phyloP scores from a whole-genome alignment of 2,888 invertebrate species.

The Tenthredo amoena region DNA sequence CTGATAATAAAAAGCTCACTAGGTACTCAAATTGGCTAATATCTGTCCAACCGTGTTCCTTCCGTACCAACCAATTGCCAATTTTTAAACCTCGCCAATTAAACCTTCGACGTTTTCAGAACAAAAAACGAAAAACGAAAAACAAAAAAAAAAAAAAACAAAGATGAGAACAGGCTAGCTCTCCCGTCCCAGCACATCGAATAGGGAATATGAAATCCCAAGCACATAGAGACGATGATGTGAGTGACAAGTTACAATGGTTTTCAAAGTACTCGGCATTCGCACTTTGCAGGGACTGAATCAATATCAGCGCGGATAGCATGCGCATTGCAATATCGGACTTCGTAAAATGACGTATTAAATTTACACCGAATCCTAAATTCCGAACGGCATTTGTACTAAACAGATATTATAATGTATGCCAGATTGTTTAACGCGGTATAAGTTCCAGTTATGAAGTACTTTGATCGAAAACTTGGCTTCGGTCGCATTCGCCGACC shows the following conservation, averaged over 20 bases:
- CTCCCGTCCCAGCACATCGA: background rate
- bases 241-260: conserved; percentile 42
- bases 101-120: background rate
- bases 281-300: conserved; percentile 63
- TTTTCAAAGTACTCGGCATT: conserved; percentile 52
- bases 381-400: background rate
- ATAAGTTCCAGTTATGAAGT: background rate
- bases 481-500: conserved; percentile 21
- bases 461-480: background rate
- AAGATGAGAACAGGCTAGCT: background rate
- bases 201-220: background rate
- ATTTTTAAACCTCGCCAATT: background rate
- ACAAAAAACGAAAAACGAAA: no score
- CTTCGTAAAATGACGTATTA: conserved; percentile 64
- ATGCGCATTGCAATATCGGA: conserved; percentile 71
- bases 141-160: background rate
- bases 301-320: conserved; percentile 73
- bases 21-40: background rate
- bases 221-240: background rate
- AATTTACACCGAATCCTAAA: conserved; percentile 64
- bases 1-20: conserved; percentile 10
- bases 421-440: conserved; percentile 15
- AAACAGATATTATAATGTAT: conserved; percentile 5
- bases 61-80: background rate
- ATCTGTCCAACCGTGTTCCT: background rate